Percentiles rank a stretch among this genome's conserved stretches.
phyloP scores from a whole-genome alignment of 2,113 vertebrate species.

The Girardinichthys multiradiatus region DNA sequence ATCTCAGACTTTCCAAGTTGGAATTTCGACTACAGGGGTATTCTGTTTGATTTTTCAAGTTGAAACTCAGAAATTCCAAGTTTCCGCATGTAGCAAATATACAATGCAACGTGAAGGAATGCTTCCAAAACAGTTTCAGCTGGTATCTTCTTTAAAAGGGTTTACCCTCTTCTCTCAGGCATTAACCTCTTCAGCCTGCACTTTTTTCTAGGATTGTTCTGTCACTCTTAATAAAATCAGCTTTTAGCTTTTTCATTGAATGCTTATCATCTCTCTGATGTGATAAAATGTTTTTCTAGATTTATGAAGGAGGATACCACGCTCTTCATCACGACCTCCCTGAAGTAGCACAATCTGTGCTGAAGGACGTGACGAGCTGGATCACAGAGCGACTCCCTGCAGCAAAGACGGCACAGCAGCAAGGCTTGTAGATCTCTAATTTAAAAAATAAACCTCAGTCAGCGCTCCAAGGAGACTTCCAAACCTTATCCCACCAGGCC shows the following conservation, averaged over 20 bases:
- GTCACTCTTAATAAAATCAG: background rate
- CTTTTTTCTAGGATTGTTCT: no score
- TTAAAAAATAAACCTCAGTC: background rate
- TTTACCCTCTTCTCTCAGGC: no score
- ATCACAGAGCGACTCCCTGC: slow-evolving; percentile 76
- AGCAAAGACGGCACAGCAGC: background rate
- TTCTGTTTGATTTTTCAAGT: no score
- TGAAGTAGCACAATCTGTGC: slow-evolving; percentile 84
- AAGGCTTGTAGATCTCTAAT: slow-evolving; percentile 39
- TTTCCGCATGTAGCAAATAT: no score
- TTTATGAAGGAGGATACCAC: slow-evolving; percentile 92
- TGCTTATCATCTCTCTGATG: background rate
- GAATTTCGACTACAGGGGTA: no score
- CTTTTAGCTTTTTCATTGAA: background rate
- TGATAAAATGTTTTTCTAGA: slow-evolving; percentile 72
- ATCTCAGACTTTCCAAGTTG: no score
- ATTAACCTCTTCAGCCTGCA: no score
- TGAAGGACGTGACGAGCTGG: slow-evolving; percentile 90
- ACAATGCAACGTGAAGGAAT: no score
- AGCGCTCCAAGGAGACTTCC: slow-evolving; percentile 13
- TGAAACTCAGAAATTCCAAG: no score
- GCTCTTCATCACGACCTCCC: slow-evolving; percentile 94
- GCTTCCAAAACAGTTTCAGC: no score
- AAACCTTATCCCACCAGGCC: slow-evolving; percentile 11
- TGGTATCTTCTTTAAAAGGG: no score